Percentiles rank a stretch among this genome's conserved stretches.
Evolutionary conservation across 2,888 invertebrate genomes (phyloP).

Genomic region (Napeogenes sylphis): DNA sequence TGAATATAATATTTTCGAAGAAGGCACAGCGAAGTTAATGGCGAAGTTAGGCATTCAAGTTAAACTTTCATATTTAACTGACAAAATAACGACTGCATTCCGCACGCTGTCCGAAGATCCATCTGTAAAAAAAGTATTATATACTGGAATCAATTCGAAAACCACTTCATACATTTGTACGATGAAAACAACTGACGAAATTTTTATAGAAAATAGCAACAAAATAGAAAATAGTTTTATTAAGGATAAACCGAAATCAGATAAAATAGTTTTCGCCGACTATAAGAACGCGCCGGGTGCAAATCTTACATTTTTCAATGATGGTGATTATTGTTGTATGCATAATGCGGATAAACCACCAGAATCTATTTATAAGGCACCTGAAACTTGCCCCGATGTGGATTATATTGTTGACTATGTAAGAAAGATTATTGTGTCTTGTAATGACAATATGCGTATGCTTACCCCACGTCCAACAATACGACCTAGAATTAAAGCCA

Average conservation of each 20-base stretch:
- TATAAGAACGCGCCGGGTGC: slow-evolving; percentile 65
- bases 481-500: slow-evolving; percentile 61
- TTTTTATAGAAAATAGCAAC: slow-evolving; percentile 55
- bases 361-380: slow-evolving; percentile 56
- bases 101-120: slow-evolving; percentile 67
- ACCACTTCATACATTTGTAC: slow-evolving; percentile 67
- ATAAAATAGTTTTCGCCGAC: slow-evolving; percentile 54
- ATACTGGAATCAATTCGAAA: slow-evolving; percentile 68
- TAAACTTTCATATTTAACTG: slow-evolving; percentile 56
- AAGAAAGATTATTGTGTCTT: slow-evolving; percentile 63
- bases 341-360: slow-evolving; percentile 63
- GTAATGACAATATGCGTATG: slow-evolving; percentile 73
- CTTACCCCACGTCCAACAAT: slow-evolving; percentile 64
- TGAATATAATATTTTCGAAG: slow-evolving; percentile 68
- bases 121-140: slow-evolving; percentile 56
- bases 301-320: slow-evolving; percentile 59
- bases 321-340: slow-evolving; percentile 65
- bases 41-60: slow-evolving; percentile 63
- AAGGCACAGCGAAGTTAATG: slow-evolving; percentile 62
- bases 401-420: slow-evolving; percentile 66
- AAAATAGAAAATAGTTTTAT: slow-evolving; percentile 52
- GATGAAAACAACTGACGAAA: slow-evolving; percentile 64
- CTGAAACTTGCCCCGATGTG: slow-evolving; percentile 63
- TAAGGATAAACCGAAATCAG: slow-evolving; percentile 47
- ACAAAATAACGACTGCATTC: slow-evolving; percentile 61